phyloP scores from a whole-genome alignment of 2,113 vertebrate genomes.

The Eurystomus gularis region DNA sequence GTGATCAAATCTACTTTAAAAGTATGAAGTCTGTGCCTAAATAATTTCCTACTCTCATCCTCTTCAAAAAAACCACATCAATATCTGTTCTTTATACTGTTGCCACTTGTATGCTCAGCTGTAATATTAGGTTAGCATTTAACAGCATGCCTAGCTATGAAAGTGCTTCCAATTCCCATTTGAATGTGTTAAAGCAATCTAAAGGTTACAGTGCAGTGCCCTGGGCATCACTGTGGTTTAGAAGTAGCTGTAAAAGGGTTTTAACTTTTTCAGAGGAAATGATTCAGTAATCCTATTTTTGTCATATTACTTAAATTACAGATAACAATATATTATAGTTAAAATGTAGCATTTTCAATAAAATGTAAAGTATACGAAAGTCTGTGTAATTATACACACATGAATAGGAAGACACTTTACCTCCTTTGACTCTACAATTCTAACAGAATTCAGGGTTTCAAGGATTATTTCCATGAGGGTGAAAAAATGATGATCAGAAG shows the following conservation, averaged over 20 bases:
- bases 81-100: neutral
- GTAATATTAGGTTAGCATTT: conserved; percentile 2
- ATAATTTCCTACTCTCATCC: neutral
- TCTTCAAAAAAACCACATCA: neutral
- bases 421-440: neutral
- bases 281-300: neutral
- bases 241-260: neutral
- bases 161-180: neutral
- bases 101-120: neutral
- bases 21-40: neutral
- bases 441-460: neutral
- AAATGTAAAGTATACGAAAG: neutral
- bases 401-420: neutral
- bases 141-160: neutral
- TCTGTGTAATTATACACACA: neutral
- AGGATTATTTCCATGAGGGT: neutral
- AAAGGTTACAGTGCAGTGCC: neutral
- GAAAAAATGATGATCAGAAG: neutral
- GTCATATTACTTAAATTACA: neutral
- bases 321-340: neutral
- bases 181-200: neutral
- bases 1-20: neutral
- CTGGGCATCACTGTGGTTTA: neutral
- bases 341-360: neutral
- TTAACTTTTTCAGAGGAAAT: conserved; percentile 1